Evolutionary conservation across 2,888 invertebrate genomes (phyloP), one percentile per base, ranked within the genome.

Genomic region (Congeria kusceri): DNA sequence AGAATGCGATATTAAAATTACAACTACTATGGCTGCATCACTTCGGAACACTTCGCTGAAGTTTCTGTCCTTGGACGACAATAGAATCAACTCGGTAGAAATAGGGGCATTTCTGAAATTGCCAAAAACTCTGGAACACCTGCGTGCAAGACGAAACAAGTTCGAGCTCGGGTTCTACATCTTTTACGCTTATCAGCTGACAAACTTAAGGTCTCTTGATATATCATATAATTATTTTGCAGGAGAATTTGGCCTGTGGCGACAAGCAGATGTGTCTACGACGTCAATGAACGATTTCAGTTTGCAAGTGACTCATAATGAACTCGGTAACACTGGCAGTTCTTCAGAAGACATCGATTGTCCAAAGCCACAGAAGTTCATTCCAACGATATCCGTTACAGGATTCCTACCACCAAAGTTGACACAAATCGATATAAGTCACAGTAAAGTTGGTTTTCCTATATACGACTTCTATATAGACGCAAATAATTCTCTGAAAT

Each of bases 151-250:
- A 5, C 28, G 67, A 23, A 78, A 78, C 39, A 62, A 66, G 13
- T 74, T 78, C 32, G 20, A 44, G 46, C n/a, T 57, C 4, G 72
- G 68, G 1, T n/a, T 25, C 0, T 78, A 78, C 39, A 56, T 78
- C 27, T 58, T 78, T 15, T 49, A 27, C 29, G n/a, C 61, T n/a
- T 15, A 39, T 15, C 20, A 70, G 3, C 15, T 77, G 46, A 18
- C 15, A n/a, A 73, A 69, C n/a, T 13, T 70, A n/a, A 69, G 15
- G 44, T n/a, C 7, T 7, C 25, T 78, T 23, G 69, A 73, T 47
- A 11, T 73, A 2, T 66, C 78, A 18, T 70, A 70, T 32, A 73
- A 78, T 25, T 73, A 56, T 25, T 78, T 73, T 46, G 58, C 53
- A 25, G 58, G 47, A 11, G 49, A 49, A 20, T 49, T 49, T 15